These are phyloP conservation scores for Clepsis dumicolana DNA, from an alignment of 2,888 invertebrate genomes.

Conservation along the genomic window DNA sequence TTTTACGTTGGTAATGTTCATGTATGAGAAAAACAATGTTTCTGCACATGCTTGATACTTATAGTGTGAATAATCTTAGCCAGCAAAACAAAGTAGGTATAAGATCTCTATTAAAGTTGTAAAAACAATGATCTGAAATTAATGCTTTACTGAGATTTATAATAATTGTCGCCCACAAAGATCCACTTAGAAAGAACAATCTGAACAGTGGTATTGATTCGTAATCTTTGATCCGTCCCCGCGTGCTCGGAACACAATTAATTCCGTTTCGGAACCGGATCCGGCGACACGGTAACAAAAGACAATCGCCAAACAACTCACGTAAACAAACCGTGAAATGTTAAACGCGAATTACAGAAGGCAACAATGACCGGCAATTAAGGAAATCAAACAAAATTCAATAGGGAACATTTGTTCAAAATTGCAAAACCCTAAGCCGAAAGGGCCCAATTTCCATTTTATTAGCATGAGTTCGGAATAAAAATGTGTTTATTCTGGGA, in stretches of 20 bases:
- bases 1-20: neutral
- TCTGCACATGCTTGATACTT: no score
- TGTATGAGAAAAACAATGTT: neutral
- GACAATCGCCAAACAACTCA: constrained; percentile 29
- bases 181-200: neutral
- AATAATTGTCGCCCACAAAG: neutral
- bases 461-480: constrained; percentile 80
- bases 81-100: no score
- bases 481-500: constrained; percentile 82
- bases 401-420: constrained; percentile 79
- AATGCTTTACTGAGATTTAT: neutral
- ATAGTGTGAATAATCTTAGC: no score
- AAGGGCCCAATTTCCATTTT: constrained; percentile 81
- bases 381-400: constrained; percentile 76
- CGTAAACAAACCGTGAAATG: constrained; percentile 41
- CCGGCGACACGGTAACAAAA: constrained; percentile 23
- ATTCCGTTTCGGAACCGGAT: constrained; percentile 18
- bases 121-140: no score
- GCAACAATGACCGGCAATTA: constrained; percentile 67
- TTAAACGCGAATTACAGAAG: constrained; percentile 41
- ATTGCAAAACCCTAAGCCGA: constrained; percentile 79
- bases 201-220: constrained; percentile 9
- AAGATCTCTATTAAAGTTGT: no score
- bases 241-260: constrained; percentile 23
- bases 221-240: constrained; percentile 16